Evolutionary conservation across 2,888 invertebrate genomes (phyloP), one percentile per base, ranked within the genome.

Genomic region (Zygaena filipendulae): DNA sequence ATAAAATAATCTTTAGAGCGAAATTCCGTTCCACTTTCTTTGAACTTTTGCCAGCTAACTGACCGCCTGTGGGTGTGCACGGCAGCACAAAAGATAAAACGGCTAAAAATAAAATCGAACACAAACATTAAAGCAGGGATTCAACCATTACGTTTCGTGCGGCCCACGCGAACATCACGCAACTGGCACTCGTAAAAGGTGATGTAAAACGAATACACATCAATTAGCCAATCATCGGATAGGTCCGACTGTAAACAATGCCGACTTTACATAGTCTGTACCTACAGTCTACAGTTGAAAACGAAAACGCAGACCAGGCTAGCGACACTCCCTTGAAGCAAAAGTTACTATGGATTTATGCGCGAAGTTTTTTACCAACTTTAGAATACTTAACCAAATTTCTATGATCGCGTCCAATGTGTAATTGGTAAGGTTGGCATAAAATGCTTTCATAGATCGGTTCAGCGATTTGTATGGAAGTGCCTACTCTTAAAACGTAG

Each of bases 61-160:
- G 39, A 41, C 39, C 49, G 23, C 42, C 52, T n/a, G 75, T 72
- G 68, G 72, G 77, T 63, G 75, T 63, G 55, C 59, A 46, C 52
- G 53, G 69, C 66, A 71, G 72, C 55, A 50, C 57, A 72, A 66
- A 66, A 79, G 75, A 75, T 74, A 72, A 70, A 63, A 62, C 68
- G 60, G 52, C 70, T 57, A 54, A 60, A 79, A 72, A 79, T 77
- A 79, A 59, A 49, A 40, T 43, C 39, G 50, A 44, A 53, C 68
- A 59, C 74, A 77, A 79, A 79, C 77, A 77, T 77, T 74, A 59
- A n/a, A 55, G 51, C 61, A 57, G 50, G 63, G 53, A 61, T 54
- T 47, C 46, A 52, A 46, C 46, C 49, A 52, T 47, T 52, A 49
- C 47, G 41, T 47, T 45, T 34, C 40, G 37, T 39, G 24, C 30